Evolutionary conservation across 2,888 invertebrate genomes (phyloP).

Genomic region (Synergus laeviventris): DNA sequence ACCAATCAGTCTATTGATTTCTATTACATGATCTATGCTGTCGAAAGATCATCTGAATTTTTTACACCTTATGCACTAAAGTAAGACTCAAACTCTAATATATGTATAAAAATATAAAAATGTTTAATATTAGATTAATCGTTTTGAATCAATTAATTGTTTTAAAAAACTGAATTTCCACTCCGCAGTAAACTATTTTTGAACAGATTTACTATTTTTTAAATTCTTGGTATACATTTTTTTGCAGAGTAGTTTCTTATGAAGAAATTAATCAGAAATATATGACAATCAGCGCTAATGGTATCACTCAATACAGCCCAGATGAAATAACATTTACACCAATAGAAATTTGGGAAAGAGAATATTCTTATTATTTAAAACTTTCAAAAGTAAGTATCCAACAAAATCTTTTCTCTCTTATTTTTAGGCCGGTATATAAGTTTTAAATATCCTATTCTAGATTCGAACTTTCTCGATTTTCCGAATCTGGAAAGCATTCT

Average conservation of each 20-base stretch:
- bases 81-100: conserved; percentile 74
- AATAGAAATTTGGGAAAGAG: conserved; percentile 87
- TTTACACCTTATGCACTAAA: conserved; percentile 87
- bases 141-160: too few relatives aligned
- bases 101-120: background rate
- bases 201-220: background rate
- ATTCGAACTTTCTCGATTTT: conserved; percentile 72
- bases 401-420: too few relatives aligned
- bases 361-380: conserved; percentile 87
- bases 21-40: conserved; percentile 86
- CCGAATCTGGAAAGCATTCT: conserved; percentile 88
- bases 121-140: too few relatives aligned
- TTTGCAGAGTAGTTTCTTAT: conserved; percentile 84
- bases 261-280: conserved; percentile 83
- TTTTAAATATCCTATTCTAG: conserved; percentile 34
- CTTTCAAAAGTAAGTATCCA: conserved; percentile 81
- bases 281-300: conserved; percentile 88
- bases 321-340: conserved; percentile 88
- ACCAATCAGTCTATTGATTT: conserved; percentile 81
- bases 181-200: background rate
- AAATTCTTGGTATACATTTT: conserved; percentile 49
- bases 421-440: background rate
- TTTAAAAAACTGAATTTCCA: background rate
- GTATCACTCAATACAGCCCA: conserved; percentile 86
- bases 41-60: conserved; percentile 83